Percentiles rank a stretch among this genome's conserved stretches.
These are phyloP conservation scores for Trissolcus japonicus DNA, from an alignment of 2,888 invertebrate species.

Conservation along the genomic window DNA sequence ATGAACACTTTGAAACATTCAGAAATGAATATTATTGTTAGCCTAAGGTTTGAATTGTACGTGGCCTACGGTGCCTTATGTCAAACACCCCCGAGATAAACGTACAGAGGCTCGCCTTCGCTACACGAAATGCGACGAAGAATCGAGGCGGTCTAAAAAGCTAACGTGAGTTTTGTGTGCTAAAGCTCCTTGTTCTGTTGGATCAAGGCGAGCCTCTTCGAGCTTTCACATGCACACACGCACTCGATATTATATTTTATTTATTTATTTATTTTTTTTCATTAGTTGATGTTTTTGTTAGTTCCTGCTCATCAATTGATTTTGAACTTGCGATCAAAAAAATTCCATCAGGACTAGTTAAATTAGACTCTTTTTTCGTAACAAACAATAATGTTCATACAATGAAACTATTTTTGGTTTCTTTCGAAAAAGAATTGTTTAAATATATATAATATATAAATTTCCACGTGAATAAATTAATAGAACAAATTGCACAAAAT, in stretches of 20 bases:
- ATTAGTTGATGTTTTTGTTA: slow-evolving; percentile 1
- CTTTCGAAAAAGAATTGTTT: too few species aligned
- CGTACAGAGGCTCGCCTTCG: slow-evolving; percentile 27
- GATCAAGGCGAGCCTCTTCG: slow-evolving; percentile 29
- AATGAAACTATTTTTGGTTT: too few species aligned
- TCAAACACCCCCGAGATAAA: slow-evolving; percentile 26
- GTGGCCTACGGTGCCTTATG: slow-evolving; percentile 39
- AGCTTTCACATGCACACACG: slow-evolving; percentile 21
- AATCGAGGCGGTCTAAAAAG: slow-evolving; percentile 35
- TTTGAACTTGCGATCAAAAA: too few species aligned
- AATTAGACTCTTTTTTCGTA: too few species aligned
- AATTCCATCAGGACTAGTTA: background rate
- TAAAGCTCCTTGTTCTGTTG: slow-evolving; percentile 31
- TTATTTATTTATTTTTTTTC: background rate
- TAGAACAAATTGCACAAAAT: slow-evolving; percentile 21
- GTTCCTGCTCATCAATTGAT: background rate
- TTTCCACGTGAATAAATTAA: background rate
- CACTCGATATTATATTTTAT: slow-evolving; percentile 6
- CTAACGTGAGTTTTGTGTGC: slow-evolving; percentile 54
- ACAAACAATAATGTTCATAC: too few species aligned
- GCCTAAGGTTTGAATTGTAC: slow-evolving; percentile 52
- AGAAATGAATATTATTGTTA: slow-evolving; percentile 60
- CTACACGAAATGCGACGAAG: slow-evolving; percentile 34
- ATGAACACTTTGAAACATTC: slow-evolving; percentile 61
- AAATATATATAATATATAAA: too few species aligned